Percentiles rank a stretch among this genome's conserved stretches.
Conservation (phyloP, 2,113 vertebrate species). For the Sphaerodactylus townsendi region DNA sequence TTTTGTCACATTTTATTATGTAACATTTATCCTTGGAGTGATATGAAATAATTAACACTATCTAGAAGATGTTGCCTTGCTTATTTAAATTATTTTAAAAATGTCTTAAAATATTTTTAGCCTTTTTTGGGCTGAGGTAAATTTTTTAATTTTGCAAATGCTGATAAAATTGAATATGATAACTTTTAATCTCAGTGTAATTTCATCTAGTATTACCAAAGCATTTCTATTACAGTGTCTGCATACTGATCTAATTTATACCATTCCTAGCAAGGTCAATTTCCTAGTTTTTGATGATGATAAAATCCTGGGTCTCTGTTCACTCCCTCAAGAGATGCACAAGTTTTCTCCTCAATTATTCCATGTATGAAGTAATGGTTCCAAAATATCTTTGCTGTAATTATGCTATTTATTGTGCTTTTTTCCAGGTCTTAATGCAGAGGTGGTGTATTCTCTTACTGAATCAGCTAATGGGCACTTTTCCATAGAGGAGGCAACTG, state of each 20-base stretch:
- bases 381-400: background rate
- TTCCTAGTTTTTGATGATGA: background rate
- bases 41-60: background rate
- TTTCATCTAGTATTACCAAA: background rate
- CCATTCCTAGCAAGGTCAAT: background rate
- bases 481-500: conserved; percentile 89
- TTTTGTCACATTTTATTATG: background rate
- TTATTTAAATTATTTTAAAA: background rate
- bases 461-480: conserved; percentile 86
- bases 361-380: background rate
- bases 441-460: conserved; percentile 87
- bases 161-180: background rate
- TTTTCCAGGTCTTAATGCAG: conserved; percentile 85
- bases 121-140: background rate
- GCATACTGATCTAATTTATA: background rate
- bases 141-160: background rate
- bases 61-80: background rate
- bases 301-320: background rate
- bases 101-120: background rate
- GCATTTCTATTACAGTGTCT: background rate
- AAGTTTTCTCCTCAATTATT: background rate
- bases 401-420: background rate
- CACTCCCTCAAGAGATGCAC: background rate
- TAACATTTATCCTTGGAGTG: background rate
- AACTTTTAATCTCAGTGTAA: background rate